Conservation (phyloP, 2,113 vertebrate genomes). For the Clarias batrachus region DNA sequence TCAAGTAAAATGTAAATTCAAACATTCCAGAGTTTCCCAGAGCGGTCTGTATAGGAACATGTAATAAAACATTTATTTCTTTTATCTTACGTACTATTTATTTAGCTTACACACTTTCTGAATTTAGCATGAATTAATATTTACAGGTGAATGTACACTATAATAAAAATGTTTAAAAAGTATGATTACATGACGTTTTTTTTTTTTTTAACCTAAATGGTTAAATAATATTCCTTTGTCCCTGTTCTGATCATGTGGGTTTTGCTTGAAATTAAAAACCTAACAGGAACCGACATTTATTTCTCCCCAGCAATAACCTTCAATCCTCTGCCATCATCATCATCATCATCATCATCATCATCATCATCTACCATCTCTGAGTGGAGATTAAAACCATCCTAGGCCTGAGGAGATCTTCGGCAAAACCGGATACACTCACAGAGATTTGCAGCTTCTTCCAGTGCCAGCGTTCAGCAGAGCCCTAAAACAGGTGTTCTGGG, state of each 20-base stretch:
- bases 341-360: neutral
- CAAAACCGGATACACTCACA: neutral
- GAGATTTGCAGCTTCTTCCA: neutral
- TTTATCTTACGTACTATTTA: neutral
- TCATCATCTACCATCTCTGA: neutral
- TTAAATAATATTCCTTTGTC: neutral
- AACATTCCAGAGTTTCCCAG: neutral
- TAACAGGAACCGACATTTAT: neutral
- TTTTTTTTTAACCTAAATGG: neutral
- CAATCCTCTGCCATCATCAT: neutral
- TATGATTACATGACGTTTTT: neutral
- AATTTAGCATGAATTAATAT: neutral
- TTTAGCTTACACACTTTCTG: no score
- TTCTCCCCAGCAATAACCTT: neutral
- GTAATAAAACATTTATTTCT: neutral
- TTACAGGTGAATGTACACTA: neutral
- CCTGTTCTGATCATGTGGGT: neutral
- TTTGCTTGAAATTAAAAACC: neutral
- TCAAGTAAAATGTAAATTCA: no score
- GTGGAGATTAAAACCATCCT: neutral
- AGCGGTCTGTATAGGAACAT: neutral
- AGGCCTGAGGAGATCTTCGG: neutral
- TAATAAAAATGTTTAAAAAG: no score
- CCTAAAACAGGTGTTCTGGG: slow-evolving; percentile 36
- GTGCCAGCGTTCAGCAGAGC: slow-evolving; percentile 17